Percentiles rank a stretch among this genome's conserved stretches.
Conservation (phyloP, 2,113 vertebrate genomes). For the Rhynchopsitta pachyrhyncha region DNA sequence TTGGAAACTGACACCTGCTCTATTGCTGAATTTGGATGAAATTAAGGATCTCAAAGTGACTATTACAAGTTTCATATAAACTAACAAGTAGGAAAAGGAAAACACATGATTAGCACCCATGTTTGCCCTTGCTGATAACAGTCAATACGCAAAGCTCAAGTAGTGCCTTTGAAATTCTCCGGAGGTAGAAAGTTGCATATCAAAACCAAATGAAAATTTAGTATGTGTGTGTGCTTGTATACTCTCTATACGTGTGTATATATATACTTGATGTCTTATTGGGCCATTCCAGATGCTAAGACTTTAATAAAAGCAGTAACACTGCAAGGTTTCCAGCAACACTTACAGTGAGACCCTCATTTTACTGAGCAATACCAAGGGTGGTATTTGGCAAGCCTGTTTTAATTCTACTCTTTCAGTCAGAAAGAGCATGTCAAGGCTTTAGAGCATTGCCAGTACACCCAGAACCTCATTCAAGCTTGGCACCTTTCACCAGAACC, state of each 20-base stretch:
- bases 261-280: not conserved
- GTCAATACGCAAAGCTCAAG: not conserved
- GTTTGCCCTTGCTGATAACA: not conserved
- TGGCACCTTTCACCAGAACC: not conserved
- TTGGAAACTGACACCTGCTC: not conserved
- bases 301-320: not conserved
- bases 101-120: not conserved
- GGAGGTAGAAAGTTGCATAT: not conserved
- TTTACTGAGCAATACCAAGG: fast-evolving
- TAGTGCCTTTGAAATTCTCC: not conserved
- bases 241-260: not conserved
- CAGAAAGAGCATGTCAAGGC: not conserved
- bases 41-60: not conserved
- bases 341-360: fast-evolving
- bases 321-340: not conserved
- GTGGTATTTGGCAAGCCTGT: not conserved
- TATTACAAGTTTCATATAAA: not conserved
- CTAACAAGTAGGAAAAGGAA: not conserved
- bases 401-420: not conserved
- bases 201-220: not conserved
- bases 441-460: not conserved
- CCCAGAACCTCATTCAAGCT: not conserved
- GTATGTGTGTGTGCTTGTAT: not conserved
- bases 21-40: not conserved
- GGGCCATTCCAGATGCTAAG: not conserved